Conservation (phyloP, 2,888 invertebrate species). For the Acrobeloides nanus region DNA sequence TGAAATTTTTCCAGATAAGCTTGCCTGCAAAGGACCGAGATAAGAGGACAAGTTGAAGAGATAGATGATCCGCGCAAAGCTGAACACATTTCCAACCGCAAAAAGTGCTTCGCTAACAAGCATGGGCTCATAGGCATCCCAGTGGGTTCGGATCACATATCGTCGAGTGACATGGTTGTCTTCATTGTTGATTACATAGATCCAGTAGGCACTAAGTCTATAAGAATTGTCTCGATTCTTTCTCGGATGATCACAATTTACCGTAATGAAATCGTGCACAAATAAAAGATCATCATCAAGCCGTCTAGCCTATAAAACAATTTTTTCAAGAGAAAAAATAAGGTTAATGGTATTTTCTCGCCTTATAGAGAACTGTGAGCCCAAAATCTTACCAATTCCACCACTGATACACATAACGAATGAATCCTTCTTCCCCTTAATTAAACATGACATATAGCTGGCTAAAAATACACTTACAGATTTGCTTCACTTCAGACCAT, state of each 20-base stretch:
- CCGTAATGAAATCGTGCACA: slow-evolving; percentile 59
- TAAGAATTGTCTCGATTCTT: slow-evolving; percentile 7
- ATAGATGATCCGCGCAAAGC: slow-evolving; percentile 60
- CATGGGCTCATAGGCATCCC: slow-evolving; percentile 60
- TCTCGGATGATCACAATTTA: slow-evolving; percentile 54
- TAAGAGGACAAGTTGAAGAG: slow-evolving; percentile 59
- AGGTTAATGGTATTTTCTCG: no score
- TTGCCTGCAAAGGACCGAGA: slow-evolving; percentile 60
- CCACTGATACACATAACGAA: slow-evolving; percentile 60
- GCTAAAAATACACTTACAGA: slow-evolving; percentile 30
- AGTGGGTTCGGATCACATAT: slow-evolving; percentile 53
- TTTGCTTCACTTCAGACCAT: slow-evolving; percentile 61
- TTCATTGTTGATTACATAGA: slow-evolving; percentile 24
- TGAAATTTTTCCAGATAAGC: background rate
- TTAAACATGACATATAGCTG: no score
- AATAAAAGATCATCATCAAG: slow-evolving; percentile 61
- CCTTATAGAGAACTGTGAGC: no score
- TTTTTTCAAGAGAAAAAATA: no score
- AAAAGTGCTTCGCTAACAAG: slow-evolving; percentile 60
- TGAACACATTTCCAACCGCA: slow-evolving; percentile 61
- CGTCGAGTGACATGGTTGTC: slow-evolving; percentile 25
- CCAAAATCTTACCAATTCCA: slow-evolving; percentile 63
- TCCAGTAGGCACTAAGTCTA: slow-evolving; percentile 30
- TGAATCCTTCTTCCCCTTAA: slow-evolving; percentile 60
- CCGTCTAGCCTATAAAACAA: no score